Percentiles rank a stretch among this genome's conserved stretches.
These are phyloP conservation scores for Terebella lapidaria DNA, from an alignment of 2,888 invertebrate species.

Conservation along the genomic window DNA sequence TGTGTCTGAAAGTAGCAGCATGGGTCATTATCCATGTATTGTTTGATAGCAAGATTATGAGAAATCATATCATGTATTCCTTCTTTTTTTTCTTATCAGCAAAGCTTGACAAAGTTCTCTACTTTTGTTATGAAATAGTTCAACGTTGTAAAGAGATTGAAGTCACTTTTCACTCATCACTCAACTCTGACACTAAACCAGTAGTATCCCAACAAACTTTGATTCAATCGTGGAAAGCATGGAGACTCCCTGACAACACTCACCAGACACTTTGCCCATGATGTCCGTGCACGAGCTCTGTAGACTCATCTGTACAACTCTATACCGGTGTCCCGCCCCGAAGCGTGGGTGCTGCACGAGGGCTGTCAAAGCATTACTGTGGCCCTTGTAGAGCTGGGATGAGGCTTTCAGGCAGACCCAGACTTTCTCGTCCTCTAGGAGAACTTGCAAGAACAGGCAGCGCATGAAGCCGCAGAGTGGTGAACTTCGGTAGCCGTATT, in stretches of 20 bases:
- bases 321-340: slow-evolving; percentile 69
- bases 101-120: too few relatives aligned
- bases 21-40: neutral
- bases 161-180: too few relatives aligned
- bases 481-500: slow-evolving; percentile 15
- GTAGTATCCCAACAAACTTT: neutral
- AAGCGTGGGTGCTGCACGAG: slow-evolving; percentile 62
- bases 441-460: slow-evolving; percentile 75
- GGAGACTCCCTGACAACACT: slow-evolving; percentile 6
- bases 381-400: slow-evolving; percentile 28
- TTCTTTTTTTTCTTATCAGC: too few relatives aligned
- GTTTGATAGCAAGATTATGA: too few relatives aligned
- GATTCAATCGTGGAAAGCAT: neutral
- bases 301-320: slow-evolving; percentile 69
- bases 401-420: slow-evolving; percentile 15
- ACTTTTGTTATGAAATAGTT: too few relatives aligned
- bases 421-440: slow-evolving; percentile 80
- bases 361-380: slow-evolving; percentile 20
- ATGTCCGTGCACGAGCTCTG: slow-evolving; percentile 72
- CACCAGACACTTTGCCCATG: slow-evolving; percentile 59
- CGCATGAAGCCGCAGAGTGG: slow-evolving; percentile 78
- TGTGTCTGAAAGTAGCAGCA: slow-evolving; percentile 24
- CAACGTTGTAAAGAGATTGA: too few relatives aligned
- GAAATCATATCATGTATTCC: too few relatives aligned
- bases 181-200: neutral